Percentiles rank a stretch among this genome's conserved stretches.
Evolutionary conservation across 1,140 invertebrate species (phyloP).

Genomic region (Ruditapes philippinarum): DNA sequence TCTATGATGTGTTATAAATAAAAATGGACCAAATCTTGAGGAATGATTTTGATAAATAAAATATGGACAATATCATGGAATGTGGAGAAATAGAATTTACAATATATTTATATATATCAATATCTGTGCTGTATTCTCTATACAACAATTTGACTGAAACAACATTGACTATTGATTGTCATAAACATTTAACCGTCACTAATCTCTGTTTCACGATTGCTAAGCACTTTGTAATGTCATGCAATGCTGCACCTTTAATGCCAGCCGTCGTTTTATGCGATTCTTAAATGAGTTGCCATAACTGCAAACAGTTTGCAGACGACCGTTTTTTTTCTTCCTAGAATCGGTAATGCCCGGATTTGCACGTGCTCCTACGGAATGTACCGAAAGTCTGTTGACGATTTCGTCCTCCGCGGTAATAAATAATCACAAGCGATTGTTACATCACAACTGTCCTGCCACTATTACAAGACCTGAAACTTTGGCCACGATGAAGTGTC

Average conservation of each 20-base stretch:
- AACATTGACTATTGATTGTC: constrained; percentile 30
- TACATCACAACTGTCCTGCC: not conserved
- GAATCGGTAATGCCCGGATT: not conserved
- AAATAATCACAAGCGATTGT: constrained; percentile 53
- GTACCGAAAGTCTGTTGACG: not conserved
- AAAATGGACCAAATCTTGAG: too few species aligned
- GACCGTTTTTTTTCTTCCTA: constrained; percentile 8
- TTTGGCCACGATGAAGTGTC: constrained; percentile 81
- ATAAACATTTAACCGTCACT: not conserved
- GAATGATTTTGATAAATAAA: not conserved
- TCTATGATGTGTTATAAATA: too few species aligned
- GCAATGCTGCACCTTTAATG: not conserved
- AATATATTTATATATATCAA: not conserved
- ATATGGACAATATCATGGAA: not conserved
- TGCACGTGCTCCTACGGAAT: not conserved
- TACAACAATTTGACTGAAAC: constrained; percentile 1
- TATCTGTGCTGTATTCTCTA: not conserved
- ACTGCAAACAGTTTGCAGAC: not conserved
- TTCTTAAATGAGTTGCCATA: too few species aligned
- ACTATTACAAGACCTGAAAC: constrained; percentile 80
- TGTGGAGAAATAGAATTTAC: not conserved
- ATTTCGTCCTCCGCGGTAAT: constrained; percentile 45
- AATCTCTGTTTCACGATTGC: not conserved
- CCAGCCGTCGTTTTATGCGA: not conserved
- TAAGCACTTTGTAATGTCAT: constrained; percentile 19